These are phyloP conservation scores for Discoglossus pictus DNA, from an alignment of 2,797 vertebrate genomes.

Conservation along the genomic window DNA sequence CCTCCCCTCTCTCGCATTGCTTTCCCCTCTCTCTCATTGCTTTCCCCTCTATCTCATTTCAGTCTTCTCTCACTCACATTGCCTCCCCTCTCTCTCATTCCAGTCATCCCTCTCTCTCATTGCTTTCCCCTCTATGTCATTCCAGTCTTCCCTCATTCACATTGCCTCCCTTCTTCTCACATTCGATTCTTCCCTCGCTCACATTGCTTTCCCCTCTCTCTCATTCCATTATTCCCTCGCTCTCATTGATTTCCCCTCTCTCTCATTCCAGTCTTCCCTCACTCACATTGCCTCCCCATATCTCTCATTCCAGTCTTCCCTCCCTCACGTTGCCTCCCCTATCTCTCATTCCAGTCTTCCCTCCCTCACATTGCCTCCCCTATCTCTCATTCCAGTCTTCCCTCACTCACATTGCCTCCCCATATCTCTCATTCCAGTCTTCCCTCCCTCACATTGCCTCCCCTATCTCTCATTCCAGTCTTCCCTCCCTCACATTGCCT, in stretches of 20 bases:
- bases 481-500: too few relatives aligned
- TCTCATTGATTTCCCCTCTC: too few relatives aligned
- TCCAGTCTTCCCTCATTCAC: constrained; percentile 30
- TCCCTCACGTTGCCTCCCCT: too few relatives aligned
- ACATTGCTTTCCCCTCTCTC: constrained; percentile 14
- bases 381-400: constrained; percentile 32
- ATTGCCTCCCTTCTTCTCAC: background rate
- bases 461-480: constrained; percentile 31
- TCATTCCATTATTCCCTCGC: constrained; percentile 28
- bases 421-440: background rate
- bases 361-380: constrained; percentile 8
- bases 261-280: background rate
- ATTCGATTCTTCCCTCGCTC: constrained; percentile 9
- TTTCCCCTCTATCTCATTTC: constrained; percentile 26
- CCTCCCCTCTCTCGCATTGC: background rate
- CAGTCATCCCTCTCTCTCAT: constrained; percentile 3
- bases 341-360: background rate
- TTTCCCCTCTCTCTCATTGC: constrained; percentile 9
- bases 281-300: constrained; percentile 11
- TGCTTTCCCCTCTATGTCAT: constrained; percentile 22
- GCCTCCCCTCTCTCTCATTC: too few relatives aligned
- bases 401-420: too few relatives aligned
- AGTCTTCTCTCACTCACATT: too few relatives aligned
- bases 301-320: constrained; percentile 30
- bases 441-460: background rate